These are phyloP conservation scores for Tiliqua scincoides DNA, from an alignment of 2,113 vertebrate genomes.

Conservation along the genomic window DNA sequence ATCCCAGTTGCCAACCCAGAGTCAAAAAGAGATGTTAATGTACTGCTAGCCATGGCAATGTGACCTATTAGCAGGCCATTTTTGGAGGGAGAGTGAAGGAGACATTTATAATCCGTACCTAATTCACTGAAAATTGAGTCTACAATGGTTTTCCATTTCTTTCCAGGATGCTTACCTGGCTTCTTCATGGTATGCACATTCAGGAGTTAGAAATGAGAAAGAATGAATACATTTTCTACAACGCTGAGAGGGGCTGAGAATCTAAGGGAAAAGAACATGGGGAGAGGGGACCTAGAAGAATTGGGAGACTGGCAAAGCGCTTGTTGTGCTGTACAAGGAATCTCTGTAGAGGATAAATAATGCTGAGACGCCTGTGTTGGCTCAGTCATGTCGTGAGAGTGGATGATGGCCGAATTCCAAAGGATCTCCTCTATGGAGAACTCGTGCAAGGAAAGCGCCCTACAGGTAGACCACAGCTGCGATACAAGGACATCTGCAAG, in stretches of 20 bases:
- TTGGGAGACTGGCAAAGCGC: background rate
- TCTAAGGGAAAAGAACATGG: background rate
- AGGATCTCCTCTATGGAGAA: no score
- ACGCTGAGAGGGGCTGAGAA: background rate
- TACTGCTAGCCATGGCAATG: background rate
- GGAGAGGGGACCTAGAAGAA: no score
- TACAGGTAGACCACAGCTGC: no score
- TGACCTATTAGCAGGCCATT: background rate
- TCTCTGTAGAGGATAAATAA: background rate
- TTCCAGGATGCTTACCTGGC: background rate
- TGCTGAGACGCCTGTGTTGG: no score
- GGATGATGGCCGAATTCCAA: no score
- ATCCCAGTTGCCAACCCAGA: background rate
- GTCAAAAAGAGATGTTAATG: background rate
- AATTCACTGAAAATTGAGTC: background rate
- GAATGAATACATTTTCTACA: background rate
- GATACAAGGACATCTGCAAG: no score
- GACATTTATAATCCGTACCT: no score
- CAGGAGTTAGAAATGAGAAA: background rate
- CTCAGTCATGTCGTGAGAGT: no score
- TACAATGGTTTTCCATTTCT: background rate
- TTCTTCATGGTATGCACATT: background rate
- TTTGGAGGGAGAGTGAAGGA: background rate
- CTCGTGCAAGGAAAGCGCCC: no score
- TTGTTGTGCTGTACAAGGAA: background rate